Evolutionary conservation across 1,140 invertebrate genomes (phyloP), one percentile per base, ranked within the genome.

Genomic region (Olivierus martensii): DNA sequence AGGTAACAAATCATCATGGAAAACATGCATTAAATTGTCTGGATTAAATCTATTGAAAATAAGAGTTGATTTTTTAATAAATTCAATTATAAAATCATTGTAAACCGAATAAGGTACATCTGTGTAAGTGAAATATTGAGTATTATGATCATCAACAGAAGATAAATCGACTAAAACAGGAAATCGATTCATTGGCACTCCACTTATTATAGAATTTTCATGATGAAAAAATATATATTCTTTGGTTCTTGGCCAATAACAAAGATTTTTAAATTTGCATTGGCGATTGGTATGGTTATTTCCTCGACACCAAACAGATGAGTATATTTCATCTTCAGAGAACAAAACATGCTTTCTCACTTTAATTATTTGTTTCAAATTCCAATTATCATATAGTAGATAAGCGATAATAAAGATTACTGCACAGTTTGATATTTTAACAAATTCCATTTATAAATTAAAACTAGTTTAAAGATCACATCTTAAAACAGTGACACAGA

Each of bases 1-100:
- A 6, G 75, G 75, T 14, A 77, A 49, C 1, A 77, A 52, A 59
- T 77, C 75, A 65, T 77, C 75, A 65, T 77, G 75, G 37, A 77
- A 61, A 35, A 73, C 67, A 67, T 77, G 75, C 75, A 77, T 76
- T 14, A 76, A 61, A 62, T 77, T 77, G 55, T 75, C 73, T 7
- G 73, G 69, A 58, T 76, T 73, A 56, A 77, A 77, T 18, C 75
- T 63, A 19, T 51, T 60, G 15, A 69, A 62, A 4, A 69, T 58
- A 7, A 71, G 47, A 17, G 50, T 57, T 41, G 11, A n/a, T 0
- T 55, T 37, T 35, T 39, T 45, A 53, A n/a, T 38, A 45, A 15
- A 46, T 48, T 59, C 51, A 53, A 51, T 15, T 49, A 47, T 21
- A 28, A 47, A 36, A 17, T 34, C 5, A 11, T 52, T 3, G 28